Base-by-base conservation (phyloP, 2,888 invertebrate genomes). In the Xestoiulus laeticollis region DNA sequence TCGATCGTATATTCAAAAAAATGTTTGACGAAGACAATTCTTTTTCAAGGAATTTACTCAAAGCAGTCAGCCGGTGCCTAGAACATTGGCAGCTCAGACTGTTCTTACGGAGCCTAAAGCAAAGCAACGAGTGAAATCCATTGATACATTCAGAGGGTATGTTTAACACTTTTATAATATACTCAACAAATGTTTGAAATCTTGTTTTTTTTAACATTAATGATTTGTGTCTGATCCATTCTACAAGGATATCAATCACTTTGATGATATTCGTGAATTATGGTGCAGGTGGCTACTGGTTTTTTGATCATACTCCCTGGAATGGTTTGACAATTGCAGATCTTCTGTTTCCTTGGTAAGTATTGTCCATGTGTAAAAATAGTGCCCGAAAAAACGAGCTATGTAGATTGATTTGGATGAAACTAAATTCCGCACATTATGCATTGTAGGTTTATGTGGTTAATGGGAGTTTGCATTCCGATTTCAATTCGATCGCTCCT, bases 241-340 rank as follows among this genome's bases (percentile, higher is more conserved):
- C 30, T 78, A 1, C 78, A 78, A 48, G 93, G 19, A 59, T 91
- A 1, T 89, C 90, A 87, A 94, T 96, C 86, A 93, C 95, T 33
- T 91, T 96, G 22, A 97, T 97, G 97, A 95, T 97, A 89, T 97
- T 97, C 93, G 96, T 96, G 44, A 97, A 97, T 92, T 96, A 96
- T 89, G 96, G 96, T 19, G 97, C 96, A 88, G 97, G 97, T 0
- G 93, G 95, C 4, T 97, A 97, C 91, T 94, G 94, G 90, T 94
- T 96, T 89, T 96, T 97, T 91, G 93, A 94, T n/a, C 97, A 97
- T 91, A 94, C 96, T 5, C 93, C 94, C 0, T 97, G 97, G 97
- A 96, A 96, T 92, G 97, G 97, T 0, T 91, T 97, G 1, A 96
- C 96, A 0, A 92, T 97, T 26, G 97, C 97, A 0, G 97, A 97